Percentiles rank a stretch among this genome's conserved stretches.
phyloP scores from a whole-genome alignment of 1,140 invertebrate species.

The Lamellibrachia luymesi region DNA sequence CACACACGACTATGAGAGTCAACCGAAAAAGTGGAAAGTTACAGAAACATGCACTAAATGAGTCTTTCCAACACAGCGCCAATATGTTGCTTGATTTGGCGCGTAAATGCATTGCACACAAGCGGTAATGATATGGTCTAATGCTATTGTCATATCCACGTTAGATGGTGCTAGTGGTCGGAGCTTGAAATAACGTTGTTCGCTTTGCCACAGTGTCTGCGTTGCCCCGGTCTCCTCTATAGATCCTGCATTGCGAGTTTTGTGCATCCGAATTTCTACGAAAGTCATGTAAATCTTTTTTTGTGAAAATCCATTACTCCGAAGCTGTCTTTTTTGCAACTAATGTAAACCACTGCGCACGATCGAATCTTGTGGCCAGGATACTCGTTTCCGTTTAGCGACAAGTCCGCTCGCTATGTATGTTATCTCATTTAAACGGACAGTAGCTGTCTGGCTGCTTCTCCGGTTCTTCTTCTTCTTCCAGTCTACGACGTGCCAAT shows the following conservation, averaged over 20 bases:
- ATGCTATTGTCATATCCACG: too few species aligned
- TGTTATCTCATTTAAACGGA: background rate
- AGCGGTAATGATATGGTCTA: too few species aligned
- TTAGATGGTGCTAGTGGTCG: too few species aligned
- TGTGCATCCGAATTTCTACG: background rate
- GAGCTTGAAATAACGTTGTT: too few species aligned
- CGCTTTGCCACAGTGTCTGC: too few species aligned
- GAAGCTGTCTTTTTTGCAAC: background rate
- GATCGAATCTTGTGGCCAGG: background rate
- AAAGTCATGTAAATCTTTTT: background rate
- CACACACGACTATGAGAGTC: too few species aligned
- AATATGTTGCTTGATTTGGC: too few species aligned
- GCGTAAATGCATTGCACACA: too few species aligned
- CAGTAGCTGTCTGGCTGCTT: background rate
- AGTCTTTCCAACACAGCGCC: too few species aligned
- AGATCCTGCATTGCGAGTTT: background rate
- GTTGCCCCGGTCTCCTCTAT: too few species aligned
- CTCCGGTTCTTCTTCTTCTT: background rate
- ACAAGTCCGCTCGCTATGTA: background rate
- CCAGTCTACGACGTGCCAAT: background rate
- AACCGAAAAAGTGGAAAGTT: too few species aligned
- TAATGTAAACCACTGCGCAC: background rate
- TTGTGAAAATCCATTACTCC: background rate
- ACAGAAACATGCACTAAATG: too few species aligned
- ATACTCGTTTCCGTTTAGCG: background rate